Evolutionary conservation across 2,888 invertebrate species (phyloP), one percentile per base, ranked within the genome.

Genomic region (Shargacucullia verbasci): DNA sequence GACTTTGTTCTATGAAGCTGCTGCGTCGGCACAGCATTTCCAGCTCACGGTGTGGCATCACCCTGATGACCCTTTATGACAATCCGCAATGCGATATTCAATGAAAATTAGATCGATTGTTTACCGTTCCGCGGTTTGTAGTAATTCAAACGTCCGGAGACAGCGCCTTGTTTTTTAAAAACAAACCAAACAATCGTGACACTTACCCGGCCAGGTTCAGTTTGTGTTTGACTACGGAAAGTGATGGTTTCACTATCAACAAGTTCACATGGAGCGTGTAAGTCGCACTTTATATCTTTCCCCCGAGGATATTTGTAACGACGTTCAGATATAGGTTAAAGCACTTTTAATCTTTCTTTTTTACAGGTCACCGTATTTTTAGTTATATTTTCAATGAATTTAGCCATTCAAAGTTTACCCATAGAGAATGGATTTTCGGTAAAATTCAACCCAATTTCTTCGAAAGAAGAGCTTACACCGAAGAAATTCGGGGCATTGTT

Each of bases 391-490:
- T 64, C 72, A 37, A 64, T 73, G 33, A 59, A 76, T 39, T 62
- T 65, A 55, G 35, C 70, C 10, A 76, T 73, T 33, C 62, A 78
- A 58, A 70, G 85, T 56, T 73, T 78, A 13, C 87, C 90, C 1
- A 84, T 89, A 63, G 83, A 85, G 38, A 87, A 87, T 64, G 87
- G 87, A 40, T 83, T 87, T 47, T 83, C 80, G 49, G 54, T 88
- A 2, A 88, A 85, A 59, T 84, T 87, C 20, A 87, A 80, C 58
- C 82, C 87, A 0, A 49, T 78, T 38, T 74, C 79, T 4, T 15
- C 60, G 0, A 88, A 85, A 67, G 84, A 88, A 50, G 81, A 87
- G 12, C 40, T 60, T 0, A 78, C 54, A 44, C 69, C 76, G 0
- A 84, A 83, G 60, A 57, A 64, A 1, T 77, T 81, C 33, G 83